These are phyloP conservation scores for Ashinkailepas kermadecensis DNA, from an alignment of 2,888 invertebrate genomes.

Conservation along the genomic window DNA sequence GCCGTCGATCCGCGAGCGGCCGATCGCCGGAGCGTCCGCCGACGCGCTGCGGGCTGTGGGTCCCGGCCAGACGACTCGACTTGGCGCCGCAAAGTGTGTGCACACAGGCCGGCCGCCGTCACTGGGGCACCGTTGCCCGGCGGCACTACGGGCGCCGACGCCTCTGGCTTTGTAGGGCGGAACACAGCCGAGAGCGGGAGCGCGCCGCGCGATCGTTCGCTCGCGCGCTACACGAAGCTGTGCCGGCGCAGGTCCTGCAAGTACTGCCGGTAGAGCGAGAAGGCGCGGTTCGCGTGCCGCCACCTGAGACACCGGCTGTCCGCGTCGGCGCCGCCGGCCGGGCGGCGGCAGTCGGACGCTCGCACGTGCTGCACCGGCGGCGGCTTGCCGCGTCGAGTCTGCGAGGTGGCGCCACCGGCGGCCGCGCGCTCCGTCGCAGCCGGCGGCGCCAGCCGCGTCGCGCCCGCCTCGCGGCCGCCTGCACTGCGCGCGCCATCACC, in stretches of 20 bases:
- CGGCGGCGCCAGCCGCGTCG: neutral
- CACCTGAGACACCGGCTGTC: neutral
- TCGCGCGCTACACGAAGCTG: neutral
- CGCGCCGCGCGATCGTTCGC: neutral
- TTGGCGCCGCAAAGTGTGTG: too few species aligned
- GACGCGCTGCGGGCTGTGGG: too few species aligned
- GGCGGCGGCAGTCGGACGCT: neutral
- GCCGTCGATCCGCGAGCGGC: neutral
- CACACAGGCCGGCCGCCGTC: too few species aligned
- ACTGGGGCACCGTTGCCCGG: neutral
- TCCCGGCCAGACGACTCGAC: too few species aligned
- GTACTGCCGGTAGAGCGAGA: neutral
- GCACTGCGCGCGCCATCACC: neutral
- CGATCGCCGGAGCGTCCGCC: too few species aligned
- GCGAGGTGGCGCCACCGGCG: neutral
- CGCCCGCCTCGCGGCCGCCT: neutral
- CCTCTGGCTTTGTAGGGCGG: neutral
- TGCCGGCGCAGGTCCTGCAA: neutral
- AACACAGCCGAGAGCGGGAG: neutral
- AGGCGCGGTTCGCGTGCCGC: neutral
- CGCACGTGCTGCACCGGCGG: neutral
- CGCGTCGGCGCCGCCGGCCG: neutral
- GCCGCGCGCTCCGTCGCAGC: neutral
- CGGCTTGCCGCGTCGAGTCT: too few species aligned
- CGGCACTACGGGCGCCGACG: neutral